A percentile compares a stretch with the other conserved stretches of the same genome.
Conservation (phyloP, 2,113 vertebrate genomes). For the Peromyscus polionotus region DNA sequence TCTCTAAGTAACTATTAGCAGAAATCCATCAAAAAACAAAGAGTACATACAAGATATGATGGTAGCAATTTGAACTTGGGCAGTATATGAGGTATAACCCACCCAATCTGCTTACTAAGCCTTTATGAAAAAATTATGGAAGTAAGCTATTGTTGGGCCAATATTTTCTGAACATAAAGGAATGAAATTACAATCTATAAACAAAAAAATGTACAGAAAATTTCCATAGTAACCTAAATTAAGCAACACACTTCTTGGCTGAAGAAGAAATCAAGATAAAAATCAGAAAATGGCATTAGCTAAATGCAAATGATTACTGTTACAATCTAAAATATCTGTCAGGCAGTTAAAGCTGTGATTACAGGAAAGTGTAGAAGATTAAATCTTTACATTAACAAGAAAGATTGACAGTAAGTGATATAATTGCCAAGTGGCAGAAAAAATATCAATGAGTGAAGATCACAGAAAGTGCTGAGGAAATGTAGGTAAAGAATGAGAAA, state of each 20-base stretch:
- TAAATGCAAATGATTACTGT: background rate
- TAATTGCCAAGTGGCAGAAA: background rate
- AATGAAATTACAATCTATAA: background rate
- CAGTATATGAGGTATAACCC: background rate
- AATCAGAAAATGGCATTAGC: slow-evolving; percentile 1
- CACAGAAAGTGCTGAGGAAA: background rate
- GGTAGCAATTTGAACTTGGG: background rate
- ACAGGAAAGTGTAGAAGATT: background rate
- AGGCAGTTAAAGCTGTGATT: background rate
- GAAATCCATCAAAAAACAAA: background rate
- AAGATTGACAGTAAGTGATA: background rate
- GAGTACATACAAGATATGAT: background rate
- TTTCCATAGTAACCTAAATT: background rate
- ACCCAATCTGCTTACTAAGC: background rate
- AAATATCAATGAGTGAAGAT: background rate
- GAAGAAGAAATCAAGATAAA: slow-evolving; percentile 28
- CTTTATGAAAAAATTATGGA: background rate
- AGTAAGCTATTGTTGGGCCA: background rate
- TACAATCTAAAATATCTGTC: background rate
- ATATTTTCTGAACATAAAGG: slow-evolving; percentile 31
- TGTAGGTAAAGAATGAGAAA: slow-evolving; percentile 18
- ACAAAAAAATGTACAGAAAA: slow-evolving; percentile 15
- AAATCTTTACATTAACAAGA: background rate
- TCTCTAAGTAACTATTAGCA: background rate
- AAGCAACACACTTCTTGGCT: background rate